Percentiles rank a stretch among this genome's conserved stretches.
Conservation (phyloP, 2,888 invertebrate species). For the Leptarthrus brevirostris region DNA sequence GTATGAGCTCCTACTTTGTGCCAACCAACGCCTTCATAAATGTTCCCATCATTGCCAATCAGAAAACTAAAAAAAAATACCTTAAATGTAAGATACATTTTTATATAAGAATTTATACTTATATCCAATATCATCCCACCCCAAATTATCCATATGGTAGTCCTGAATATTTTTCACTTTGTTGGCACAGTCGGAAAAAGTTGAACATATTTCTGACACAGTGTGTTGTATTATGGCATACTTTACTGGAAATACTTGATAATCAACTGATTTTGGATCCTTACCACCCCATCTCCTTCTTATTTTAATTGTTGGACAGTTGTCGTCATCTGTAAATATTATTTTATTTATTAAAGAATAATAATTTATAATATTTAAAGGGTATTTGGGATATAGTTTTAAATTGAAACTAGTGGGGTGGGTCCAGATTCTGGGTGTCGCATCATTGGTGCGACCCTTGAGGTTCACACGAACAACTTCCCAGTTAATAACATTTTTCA, state of each 20-base stretch:
- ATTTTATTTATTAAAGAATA: too few relatives aligned
- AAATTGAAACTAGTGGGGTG: too few relatives aligned
- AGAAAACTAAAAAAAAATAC: conserved; percentile 70
- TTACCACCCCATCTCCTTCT: conserved; percentile 73
- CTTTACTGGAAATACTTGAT: conserved; percentile 71
- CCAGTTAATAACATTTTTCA: too few relatives aligned
- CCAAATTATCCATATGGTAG: conserved; percentile 68
- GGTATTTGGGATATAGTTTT: too few relatives aligned
- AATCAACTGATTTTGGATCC: conserved; percentile 68
- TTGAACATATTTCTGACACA: conserved; percentile 68
- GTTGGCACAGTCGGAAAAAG: conserved; percentile 67
- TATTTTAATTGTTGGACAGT: conserved; percentile 70
- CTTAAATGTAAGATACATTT: too few relatives aligned
- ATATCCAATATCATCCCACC: conserved; percentile 71
- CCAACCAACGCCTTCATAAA: conserved; percentile 77
- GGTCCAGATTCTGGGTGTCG: too few relatives aligned
- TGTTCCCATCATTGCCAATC: conserved; percentile 74
- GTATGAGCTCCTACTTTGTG: conserved; percentile 72
- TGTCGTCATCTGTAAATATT: conserved; percentile 19
- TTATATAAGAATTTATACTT: conserved; percentile 66
- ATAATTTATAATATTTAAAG: too few relatives aligned
- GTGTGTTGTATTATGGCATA: conserved; percentile 73
- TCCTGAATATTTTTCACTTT: conserved; percentile 69
- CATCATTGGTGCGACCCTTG: too few relatives aligned
- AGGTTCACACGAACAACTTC: too few relatives aligned